These are phyloP conservation scores for Philaethria dido DNA, from an alignment of 2,888 invertebrate genomes.

Conservation along the genomic window DNA sequence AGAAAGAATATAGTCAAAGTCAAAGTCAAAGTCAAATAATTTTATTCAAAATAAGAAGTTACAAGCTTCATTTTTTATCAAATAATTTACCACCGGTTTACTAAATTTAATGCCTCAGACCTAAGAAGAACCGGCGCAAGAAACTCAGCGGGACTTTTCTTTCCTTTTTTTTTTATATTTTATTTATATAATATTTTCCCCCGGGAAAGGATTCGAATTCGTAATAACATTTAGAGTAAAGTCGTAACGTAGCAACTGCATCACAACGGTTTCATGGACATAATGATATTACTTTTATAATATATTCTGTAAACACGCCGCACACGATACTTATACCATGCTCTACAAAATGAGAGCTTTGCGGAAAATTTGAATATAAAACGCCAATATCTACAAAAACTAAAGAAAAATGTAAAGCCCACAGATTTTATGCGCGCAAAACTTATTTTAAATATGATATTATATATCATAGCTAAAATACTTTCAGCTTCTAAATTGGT, in stretches of 20 bases:
- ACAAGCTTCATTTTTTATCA: no score
- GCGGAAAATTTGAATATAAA: slow-evolving; percentile 34
- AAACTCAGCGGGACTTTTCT: no score
- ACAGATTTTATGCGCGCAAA: not conserved
- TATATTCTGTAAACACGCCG: slow-evolving; percentile 21
- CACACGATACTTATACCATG: slow-evolving; percentile 13
- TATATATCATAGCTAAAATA: not conserved
- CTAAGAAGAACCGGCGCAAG: no score
- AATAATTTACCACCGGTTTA: no score
- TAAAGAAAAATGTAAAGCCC: not conserved
- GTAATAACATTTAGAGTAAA: not conserved
- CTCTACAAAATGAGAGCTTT: slow-evolving; percentile 28
- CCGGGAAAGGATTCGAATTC: not conserved
- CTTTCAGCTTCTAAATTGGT: not conserved
- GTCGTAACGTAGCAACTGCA: no score
- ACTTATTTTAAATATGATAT: no score
- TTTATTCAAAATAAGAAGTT: no score
- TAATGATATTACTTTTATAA: slow-evolving; percentile 10
- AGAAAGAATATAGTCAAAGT: no score
- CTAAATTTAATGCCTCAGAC: no score
- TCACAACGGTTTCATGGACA: not conserved
- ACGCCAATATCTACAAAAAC: slow-evolving; percentile 12
- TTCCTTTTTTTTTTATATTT: no score
- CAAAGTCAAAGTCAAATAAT: no score
- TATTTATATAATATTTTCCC: no score